phyloP scores from a whole-genome alignment of 2,888 invertebrate species.

The Lysandra bellargus region DNA sequence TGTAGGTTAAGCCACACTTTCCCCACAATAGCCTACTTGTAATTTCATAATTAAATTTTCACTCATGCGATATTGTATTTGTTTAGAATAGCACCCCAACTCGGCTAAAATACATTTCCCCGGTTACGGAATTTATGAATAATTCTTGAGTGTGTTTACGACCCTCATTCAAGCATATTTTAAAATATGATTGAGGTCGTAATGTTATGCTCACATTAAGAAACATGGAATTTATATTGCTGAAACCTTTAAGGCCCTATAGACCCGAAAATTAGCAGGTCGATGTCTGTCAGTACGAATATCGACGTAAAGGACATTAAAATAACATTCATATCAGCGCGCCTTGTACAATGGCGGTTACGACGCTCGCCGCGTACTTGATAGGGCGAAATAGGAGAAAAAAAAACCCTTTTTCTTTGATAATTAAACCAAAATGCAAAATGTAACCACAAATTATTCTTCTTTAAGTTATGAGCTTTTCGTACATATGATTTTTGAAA shows the following conservation, averaged over 20 bases:
- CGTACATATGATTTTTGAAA: no score
- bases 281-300: no score
- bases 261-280: no score
- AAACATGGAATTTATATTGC: conserved; percentile 8
- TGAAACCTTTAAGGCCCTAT: neutral
- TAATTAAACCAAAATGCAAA: no score
- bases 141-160: neutral
- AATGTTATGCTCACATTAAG: neutral
- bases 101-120: neutral
- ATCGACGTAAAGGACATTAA: no score
- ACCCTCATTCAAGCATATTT: neutral
- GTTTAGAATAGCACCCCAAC: neutral
- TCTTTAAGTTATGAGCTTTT: no score
- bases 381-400: no score
- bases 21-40: neutral
- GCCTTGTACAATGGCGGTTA: no score
- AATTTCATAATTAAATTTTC: conserved; percentile 6
- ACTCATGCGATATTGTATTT: neutral
- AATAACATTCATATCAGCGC: no score
- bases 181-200: neutral
- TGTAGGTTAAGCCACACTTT: conserved; percentile 4
- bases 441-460: no score
- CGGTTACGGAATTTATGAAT: neutral
- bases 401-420: no score
- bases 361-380: no score